Evolutionary conservation across 2,797 vertebrate species (phyloP).

Genomic region (Hemibagrus guttatus): DNA sequence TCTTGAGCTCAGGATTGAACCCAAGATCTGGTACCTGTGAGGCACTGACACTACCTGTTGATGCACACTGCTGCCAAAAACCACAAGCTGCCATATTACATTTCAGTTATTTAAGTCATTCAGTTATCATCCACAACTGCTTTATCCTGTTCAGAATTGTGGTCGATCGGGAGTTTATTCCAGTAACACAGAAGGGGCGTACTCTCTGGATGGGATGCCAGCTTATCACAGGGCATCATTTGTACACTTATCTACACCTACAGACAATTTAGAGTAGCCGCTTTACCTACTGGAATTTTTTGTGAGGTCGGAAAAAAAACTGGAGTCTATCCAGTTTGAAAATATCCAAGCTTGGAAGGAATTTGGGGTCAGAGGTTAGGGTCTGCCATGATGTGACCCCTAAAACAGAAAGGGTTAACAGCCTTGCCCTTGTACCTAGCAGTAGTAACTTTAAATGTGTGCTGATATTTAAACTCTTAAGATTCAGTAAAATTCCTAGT

Average conservation of each 20-base stretch:
- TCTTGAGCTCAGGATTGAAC: background rate
- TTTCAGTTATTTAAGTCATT: background rate
- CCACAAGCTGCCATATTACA: background rate
- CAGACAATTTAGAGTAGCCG: background rate
- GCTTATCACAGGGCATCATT: background rate
- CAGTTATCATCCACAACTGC: background rate
- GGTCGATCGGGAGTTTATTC: background rate
- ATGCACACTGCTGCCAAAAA: background rate
- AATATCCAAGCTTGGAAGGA: background rate
- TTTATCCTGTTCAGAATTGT: background rate
- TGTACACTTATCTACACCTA: background rate
- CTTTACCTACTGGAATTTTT: background rate
- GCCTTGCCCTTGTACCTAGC: no score
- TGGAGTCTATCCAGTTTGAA: background rate
- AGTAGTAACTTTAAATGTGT: background rate
- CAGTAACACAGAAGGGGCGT: background rate
- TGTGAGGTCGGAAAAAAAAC: background rate
- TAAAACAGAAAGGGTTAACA: background rate
- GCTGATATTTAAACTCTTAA: background rate
- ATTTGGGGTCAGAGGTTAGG: background rate
- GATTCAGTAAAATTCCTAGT: background rate
- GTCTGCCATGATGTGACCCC: background rate
- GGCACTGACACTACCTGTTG: background rate
- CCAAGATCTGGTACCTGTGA: background rate
- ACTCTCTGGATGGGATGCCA: background rate